phyloP scores from a whole-genome alignment of 2,113 vertebrate species.

The Cryptoleucopteryx plumbea region DNA sequence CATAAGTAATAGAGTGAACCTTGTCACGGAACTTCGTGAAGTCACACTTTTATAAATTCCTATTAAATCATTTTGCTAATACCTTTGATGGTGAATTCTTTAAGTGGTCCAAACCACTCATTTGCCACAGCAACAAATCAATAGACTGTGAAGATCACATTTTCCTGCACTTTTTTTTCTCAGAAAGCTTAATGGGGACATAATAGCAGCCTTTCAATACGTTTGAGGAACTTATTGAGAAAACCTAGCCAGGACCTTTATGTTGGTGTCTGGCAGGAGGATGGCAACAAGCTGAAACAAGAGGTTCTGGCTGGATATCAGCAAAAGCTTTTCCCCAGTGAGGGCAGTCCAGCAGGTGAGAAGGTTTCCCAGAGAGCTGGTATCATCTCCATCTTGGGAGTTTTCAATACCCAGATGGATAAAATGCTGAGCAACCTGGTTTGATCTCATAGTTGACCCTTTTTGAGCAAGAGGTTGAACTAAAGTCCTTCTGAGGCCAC shows the following conservation, averaged over 20 bases:
- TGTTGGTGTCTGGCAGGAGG: neutral
- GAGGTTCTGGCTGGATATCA: neutral
- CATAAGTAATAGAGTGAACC: no score
- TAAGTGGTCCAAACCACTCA: no score
- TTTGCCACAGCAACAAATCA: neutral
- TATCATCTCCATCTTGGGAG: neutral
- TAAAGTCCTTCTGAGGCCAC: neutral
- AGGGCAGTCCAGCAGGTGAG: neutral
- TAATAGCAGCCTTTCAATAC: neutral
- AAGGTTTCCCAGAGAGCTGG: neutral
- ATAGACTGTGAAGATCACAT: neutral
- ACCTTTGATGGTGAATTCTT: no score
- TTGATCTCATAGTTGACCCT: neutral
- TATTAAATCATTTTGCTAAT: no score
- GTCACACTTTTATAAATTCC: no score
- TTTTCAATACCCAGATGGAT: neutral
- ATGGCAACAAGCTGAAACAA: neutral
- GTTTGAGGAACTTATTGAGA: neutral
- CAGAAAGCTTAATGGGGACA: neutral
- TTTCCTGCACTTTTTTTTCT: neutral
- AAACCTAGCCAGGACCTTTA: neutral
- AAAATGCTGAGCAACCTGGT: neutral
- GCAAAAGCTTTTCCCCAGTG: neutral
- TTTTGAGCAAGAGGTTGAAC: neutral
- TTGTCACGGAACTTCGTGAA: no score